A percentile compares a stretch with the other conserved stretches of the same genome.
Evolutionary conservation across 1,140 invertebrate species (phyloP).

Genomic region (Oncopeltus fasciatus): DNA sequence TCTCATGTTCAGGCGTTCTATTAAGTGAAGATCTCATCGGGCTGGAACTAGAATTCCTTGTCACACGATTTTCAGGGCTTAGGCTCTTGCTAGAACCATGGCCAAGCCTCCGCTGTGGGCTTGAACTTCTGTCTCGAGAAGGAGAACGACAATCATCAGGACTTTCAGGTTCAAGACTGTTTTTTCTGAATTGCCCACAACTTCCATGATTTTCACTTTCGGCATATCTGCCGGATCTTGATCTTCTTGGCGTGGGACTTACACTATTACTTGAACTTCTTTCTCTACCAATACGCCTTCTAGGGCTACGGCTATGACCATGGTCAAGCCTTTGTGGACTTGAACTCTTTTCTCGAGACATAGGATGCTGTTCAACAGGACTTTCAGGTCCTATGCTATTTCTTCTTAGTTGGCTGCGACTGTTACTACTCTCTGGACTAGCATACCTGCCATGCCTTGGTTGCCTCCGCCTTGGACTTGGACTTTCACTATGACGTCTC

Average conservation of each 20-base stretch:
- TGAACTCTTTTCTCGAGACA: neutral
- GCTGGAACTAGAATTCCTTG: too few species aligned
- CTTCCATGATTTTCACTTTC: too few species aligned
- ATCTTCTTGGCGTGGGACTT: conserved; percentile 5
- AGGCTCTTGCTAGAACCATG: too few species aligned
- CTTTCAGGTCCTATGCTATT: neutral
- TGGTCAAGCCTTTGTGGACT: neutral
- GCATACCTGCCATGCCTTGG: conserved; percentile 1
- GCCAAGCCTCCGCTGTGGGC: too few species aligned
- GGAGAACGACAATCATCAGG: neutral
- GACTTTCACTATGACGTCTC: conserved; percentile 7
- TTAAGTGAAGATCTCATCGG: too few species aligned
- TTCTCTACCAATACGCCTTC: neutral
- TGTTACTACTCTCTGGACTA: neutral
- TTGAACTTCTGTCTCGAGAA: too few species aligned
- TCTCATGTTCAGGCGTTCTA: neutral
- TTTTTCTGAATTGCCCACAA: too few species aligned
- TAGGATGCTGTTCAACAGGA: neutral
- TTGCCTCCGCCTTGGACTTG: neutral
- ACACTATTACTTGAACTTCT: neutral
- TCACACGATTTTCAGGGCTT: too few species aligned
- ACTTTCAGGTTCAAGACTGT: neutral
- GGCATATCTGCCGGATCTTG: neutral
- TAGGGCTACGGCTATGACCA: neutral
- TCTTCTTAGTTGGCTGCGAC: neutral